Conservation (phyloP, 2,113 vertebrate species). For the Scortum barcoo region DNA sequence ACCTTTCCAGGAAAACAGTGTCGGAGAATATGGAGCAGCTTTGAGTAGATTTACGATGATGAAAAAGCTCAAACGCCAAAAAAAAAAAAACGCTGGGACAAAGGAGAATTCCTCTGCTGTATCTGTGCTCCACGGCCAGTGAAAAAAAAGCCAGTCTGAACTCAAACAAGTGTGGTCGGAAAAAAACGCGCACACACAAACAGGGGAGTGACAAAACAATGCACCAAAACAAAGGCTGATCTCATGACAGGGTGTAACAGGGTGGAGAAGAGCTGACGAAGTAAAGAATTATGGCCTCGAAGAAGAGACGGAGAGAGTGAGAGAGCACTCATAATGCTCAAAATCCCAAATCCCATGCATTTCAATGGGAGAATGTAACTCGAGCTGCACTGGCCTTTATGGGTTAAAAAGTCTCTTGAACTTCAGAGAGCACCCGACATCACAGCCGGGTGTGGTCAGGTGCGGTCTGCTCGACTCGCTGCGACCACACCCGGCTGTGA, state of each 20-base stretch:
- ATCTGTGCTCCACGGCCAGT: neutral
- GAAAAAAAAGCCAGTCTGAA: constrained; percentile 8
- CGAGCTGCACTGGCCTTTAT: neutral
- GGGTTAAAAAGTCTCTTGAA: neutral
- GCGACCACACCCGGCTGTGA: neutral
- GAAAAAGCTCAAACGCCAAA: neutral
- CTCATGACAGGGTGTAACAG: constrained; percentile 24
- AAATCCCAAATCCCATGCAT: too few relatives aligned
- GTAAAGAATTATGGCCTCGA: neutral
- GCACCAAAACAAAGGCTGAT: constrained; percentile 32
- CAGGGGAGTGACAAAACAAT: constrained; percentile 33
- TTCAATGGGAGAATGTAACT: neutral
- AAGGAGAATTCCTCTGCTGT: neutral
- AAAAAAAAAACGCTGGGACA: constrained; percentile 29
- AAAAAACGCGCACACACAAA: neutral
- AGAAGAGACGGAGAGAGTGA: too few relatives aligned
- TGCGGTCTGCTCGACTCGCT: neutral
- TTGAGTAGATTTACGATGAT: constrained; percentile 5
- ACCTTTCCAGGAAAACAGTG: constrained; percentile 27
- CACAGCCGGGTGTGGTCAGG: constrained; percentile 19
- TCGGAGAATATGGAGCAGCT: constrained; percentile 13
- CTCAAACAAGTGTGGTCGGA: constrained; percentile 20
- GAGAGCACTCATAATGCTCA: neutral
- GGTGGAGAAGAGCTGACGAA: constrained; percentile 11
- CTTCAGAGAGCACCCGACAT: neutral